These are phyloP conservation scores for Drosophila prosaltans DNA, from an alignment of 1,140 invertebrate genomes.

Conservation along the genomic window DNA sequence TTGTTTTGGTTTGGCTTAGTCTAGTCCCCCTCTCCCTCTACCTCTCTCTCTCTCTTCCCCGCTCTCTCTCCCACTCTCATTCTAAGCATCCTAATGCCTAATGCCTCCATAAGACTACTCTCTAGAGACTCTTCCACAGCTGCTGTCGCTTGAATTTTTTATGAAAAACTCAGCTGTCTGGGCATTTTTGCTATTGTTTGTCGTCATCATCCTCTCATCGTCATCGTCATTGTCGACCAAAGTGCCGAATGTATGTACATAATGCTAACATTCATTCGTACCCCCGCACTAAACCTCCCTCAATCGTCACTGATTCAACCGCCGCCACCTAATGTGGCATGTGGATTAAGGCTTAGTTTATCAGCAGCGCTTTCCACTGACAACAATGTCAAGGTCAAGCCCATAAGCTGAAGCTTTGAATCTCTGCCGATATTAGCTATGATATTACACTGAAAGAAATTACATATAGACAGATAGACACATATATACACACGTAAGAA, in stretches of 20 bases:
- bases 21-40: background rate
- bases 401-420: conserved; percentile 62
- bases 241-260: conserved; percentile 70
- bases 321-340: conserved; percentile 6
- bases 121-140: background rate
- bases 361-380: conserved; percentile 66
- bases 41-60: background rate
- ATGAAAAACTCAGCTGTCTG: conserved; percentile 54
- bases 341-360: conserved; percentile 79
- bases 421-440: conserved; percentile 12
- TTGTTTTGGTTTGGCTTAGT: conserved; percentile 47
- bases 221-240: conserved; percentile 37
- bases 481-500: too few relatives aligned
- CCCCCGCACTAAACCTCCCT: background rate
- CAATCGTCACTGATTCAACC: background rate
- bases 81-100: conserved; percentile 7
- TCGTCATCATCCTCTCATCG: conserved; percentile 10
- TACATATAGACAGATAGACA: too few relatives aligned
- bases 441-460: background rate
- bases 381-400: conserved; percentile 80
- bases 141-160: conserved; percentile 28
- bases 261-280: conserved; percentile 46
- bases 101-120: background rate
- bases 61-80: background rate
- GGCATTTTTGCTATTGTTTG: conserved; percentile 25